Evolutionary conservation across 2,888 invertebrate species (phyloP).

Genomic region (Nudaria mundana): DNA sequence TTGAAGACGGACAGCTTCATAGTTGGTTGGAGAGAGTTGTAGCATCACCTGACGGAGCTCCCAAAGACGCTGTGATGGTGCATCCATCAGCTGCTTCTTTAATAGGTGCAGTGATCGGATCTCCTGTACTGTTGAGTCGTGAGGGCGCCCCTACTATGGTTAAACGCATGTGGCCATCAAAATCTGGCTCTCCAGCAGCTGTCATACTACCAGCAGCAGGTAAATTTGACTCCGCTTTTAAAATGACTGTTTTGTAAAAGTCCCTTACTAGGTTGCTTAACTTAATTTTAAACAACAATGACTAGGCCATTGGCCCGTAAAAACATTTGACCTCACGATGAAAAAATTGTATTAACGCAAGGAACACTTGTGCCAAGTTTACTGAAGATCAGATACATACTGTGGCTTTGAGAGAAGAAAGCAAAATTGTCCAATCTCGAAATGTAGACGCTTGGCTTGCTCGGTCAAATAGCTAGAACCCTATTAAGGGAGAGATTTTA

Average conservation of each 20-base stretch:
- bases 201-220: constrained; percentile 69
- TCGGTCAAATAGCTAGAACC: too few species aligned
- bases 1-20: constrained; percentile 51
- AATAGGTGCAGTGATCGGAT: constrained; percentile 67
- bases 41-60: constrained; percentile 56
- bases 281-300: too few species aligned
- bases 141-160: constrained; percentile 62
- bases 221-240: constrained; percentile 16
- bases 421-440: too few species aligned
- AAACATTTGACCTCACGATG: too few species aligned
- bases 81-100: constrained; percentile 65
- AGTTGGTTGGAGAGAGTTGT: constrained; percentile 66
- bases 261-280: too few species aligned
- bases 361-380: too few species aligned
- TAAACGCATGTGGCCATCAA: constrained; percentile 74
- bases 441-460: too few species aligned
- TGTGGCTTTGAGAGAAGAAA: too few species aligned
- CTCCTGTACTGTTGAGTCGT: constrained; percentile 54
- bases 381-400: too few species aligned
- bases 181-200: constrained; percentile 66
- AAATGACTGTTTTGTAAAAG: background rate
- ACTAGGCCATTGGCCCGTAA: too few species aligned
- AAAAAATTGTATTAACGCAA: too few species aligned
- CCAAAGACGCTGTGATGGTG: constrained; percentile 61
- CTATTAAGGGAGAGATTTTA: too few species aligned